phyloP scores from a whole-genome alignment of 30 jellyfish, hydroid and myxozoan species.

The Aurelia aurita complex sp. Pacific region DNA sequence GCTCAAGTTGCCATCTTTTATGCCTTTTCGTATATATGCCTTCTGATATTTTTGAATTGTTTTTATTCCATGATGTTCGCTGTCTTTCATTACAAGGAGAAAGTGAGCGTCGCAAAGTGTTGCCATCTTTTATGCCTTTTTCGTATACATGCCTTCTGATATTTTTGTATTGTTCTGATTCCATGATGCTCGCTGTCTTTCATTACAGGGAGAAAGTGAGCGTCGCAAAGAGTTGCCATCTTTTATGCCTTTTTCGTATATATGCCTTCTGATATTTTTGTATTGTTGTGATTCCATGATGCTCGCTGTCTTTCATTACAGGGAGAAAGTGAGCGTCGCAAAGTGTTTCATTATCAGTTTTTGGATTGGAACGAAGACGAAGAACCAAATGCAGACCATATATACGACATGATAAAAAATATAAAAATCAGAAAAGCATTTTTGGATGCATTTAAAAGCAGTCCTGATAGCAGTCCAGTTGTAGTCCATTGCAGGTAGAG shows the following conservation, averaged over 20 bases:
- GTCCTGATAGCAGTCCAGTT: slow-evolving; percentile 44
- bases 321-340: slow-evolving; percentile 79
- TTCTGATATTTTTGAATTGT: no score
- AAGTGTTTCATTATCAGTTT: slow-evolving; percentile 75
- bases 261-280: no score
- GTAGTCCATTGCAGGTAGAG: slow-evolving; percentile 88
- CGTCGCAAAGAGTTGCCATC: slow-evolving; percentile 56
- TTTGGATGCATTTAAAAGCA: neutral
- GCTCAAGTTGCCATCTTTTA: no score
- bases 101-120: slow-evolving; percentile 62
- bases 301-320: neutral
- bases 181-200: no score
- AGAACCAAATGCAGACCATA: slow-evolving; percentile 61
- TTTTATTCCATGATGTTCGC: neutral
- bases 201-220: slow-evolving; percentile 69
- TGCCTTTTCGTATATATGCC: no score
- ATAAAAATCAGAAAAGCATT: slow-evolving; percentile 12
- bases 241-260: no score
- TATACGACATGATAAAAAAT: slow-evolving; percentile 59
- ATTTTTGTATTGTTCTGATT: no score
- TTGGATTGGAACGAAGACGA: slow-evolving; percentile 69
- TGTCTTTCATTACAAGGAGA: slow-evolving; percentile 62
- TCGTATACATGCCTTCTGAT: no score
- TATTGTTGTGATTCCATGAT: no score
- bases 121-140: neutral